Evolutionary conservation across 2,888 invertebrate genomes (phyloP).

Genomic region (Acanthopleura granulata): DNA sequence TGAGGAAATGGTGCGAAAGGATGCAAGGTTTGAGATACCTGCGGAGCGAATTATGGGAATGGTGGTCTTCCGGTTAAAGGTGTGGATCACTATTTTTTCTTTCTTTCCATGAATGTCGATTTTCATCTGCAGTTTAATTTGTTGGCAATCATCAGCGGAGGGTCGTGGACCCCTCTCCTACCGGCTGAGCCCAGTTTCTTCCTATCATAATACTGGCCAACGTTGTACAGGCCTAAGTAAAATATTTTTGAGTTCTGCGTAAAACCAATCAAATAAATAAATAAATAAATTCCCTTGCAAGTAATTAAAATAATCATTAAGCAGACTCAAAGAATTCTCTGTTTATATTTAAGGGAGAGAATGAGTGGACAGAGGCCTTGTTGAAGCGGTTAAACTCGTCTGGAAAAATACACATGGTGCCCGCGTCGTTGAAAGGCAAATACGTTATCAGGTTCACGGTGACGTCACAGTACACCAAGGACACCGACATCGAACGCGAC

Average conservation of each 20-base stretch:
- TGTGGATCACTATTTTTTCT: slow-evolving; percentile 26
- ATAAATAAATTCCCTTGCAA: too few relatives aligned
- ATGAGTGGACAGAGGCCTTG: slow-evolving; percentile 82
- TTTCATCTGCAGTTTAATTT: too few relatives aligned
- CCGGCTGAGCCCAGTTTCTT: too few relatives aligned
- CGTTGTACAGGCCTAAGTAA: too few relatives aligned
- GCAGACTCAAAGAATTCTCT: too few relatives aligned
- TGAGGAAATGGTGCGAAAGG: slow-evolving; percentile 86
- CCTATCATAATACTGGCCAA: too few relatives aligned
- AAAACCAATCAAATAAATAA: too few relatives aligned
- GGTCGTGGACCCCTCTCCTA: too few relatives aligned
- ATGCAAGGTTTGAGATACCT: slow-evolving; percentile 90
- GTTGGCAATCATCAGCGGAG: too few relatives aligned
- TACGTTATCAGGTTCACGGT: slow-evolving; percentile 92
- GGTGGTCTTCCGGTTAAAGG: slow-evolving; percentile 87
- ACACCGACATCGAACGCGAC: slow-evolving; percentile 78
- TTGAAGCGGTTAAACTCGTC: slow-evolving; percentile 89
- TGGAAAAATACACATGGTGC: slow-evolving; percentile 93
- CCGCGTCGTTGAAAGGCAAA: slow-evolving; percentile 87
- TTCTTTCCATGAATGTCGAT: too few relatives aligned
- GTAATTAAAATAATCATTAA: too few relatives aligned
- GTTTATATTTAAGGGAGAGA: slow-evolving; percentile 77
- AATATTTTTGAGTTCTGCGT: too few relatives aligned
- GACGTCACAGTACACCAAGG: slow-evolving; percentile 84
- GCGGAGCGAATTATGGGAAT: slow-evolving; percentile 87